phyloP scores from a whole-genome alignment of 2,888 invertebrate species.

The Zygaena filipendulae region DNA sequence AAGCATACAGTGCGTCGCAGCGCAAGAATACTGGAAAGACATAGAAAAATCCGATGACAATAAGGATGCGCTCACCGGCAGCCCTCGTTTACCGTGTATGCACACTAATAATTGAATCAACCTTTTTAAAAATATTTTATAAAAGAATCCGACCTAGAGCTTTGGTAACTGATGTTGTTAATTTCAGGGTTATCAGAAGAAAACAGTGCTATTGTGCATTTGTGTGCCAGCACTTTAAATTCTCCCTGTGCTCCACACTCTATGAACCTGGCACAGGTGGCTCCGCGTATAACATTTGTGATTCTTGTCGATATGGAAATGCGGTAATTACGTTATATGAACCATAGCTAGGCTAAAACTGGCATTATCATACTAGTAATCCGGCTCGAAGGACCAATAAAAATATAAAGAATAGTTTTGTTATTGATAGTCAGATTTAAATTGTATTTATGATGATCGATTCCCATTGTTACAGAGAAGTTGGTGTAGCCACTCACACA shows the following conservation, averaged over 20 bases:
- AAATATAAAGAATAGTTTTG: too few relatives aligned
- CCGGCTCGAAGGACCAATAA: too few relatives aligned
- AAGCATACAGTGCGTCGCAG: slow-evolving; percentile 70
- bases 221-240: slow-evolving; percentile 35
- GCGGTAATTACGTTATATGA: slow-evolving; percentile 35
- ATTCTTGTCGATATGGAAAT: slow-evolving; percentile 48
- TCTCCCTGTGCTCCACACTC: slow-evolving; percentile 50
- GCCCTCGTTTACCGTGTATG: slow-evolving; percentile 44
- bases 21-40: slow-evolving; percentile 53
- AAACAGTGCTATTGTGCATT: slow-evolving; percentile 49
- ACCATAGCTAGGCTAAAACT: neutral
- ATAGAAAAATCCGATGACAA: slow-evolving; percentile 21
- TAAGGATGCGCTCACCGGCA: slow-evolving; percentile 17
- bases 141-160: neutral
- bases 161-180: neutral
- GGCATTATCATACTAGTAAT: too few relatives aligned
- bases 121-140: neutral
- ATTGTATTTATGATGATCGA: too few relatives aligned
- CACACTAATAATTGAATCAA: slow-evolving; percentile 9
- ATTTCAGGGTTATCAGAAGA: slow-evolving; percentile 46
- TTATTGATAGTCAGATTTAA: too few relatives aligned
- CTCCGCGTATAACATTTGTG: slow-evolving; percentile 39
- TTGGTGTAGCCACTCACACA: slow-evolving; percentile 39
- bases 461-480: slow-evolving; percentile 50
- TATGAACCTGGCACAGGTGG: slow-evolving; percentile 42